These are phyloP conservation scores for Lethenteron camtschaticum DNA, from an alignment of 2,113 vertebrate genomes.

Conservation along the genomic window DNA sequence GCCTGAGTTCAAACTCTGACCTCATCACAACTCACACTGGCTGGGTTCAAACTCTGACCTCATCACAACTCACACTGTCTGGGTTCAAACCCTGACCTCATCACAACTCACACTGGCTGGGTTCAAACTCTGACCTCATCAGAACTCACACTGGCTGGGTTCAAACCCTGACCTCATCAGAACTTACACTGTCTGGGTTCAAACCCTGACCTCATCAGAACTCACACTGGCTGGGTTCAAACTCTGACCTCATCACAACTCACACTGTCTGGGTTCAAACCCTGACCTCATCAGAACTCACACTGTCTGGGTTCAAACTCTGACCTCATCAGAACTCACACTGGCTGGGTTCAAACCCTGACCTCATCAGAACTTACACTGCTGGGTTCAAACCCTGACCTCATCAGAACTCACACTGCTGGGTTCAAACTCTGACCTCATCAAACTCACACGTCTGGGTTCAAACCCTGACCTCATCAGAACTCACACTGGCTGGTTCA, in stretches of 20 bases:
- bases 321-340: neutral
- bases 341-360: neutral
- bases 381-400: neutral
- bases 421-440: neutral
- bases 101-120: neutral
- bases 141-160: neutral
- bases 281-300: neutral
- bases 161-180: neutral
- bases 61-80: neutral
- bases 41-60: neutral
- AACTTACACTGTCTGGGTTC: neutral
- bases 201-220: neutral
- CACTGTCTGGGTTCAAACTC: neutral
- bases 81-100: neutral
- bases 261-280: neutral
- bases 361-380: neutral
- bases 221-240: neutral
- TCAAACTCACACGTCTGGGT: neutral
- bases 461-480: neutral
- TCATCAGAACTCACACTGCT: neutral
- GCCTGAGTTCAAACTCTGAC: neutral
- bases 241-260: neutral
- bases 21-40: neutral
- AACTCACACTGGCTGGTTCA: neutral
- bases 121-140: neutral